A percentile compares a stretch with the other conserved stretches of the same genome.
phyloP scores from a whole-genome alignment of 2,888 invertebrate species.

The Dynastes hyllus region DNA sequence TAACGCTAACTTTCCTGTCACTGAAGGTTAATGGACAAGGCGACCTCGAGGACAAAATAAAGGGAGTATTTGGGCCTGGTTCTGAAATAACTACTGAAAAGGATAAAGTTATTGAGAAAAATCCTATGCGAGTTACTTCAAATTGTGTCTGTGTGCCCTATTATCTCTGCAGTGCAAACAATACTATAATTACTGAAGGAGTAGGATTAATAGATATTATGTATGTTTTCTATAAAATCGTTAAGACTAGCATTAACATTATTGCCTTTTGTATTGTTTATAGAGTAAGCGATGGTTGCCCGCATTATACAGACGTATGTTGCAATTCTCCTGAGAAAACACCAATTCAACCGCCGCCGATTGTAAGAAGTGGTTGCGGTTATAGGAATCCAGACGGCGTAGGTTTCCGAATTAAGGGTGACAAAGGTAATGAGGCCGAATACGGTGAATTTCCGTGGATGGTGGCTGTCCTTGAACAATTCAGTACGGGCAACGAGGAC shows the following conservation, averaged over 20 bases:
- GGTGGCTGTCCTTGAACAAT: conserved; percentile 77
- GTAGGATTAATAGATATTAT: conserved; percentile 84
- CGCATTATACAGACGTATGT: conserved; percentile 75
- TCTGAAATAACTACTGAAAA: not conserved
- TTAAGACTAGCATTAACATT: not conserved
- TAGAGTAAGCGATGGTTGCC: conserved; percentile 67
- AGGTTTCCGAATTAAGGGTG: conserved; percentile 68
- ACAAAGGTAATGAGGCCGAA: conserved; percentile 79
- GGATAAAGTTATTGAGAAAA: not conserved
- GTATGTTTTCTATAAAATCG: conserved; percentile 67
- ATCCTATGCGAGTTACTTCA: not conserved
- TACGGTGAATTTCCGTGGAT: conserved; percentile 93
- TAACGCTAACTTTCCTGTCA: not conserved
- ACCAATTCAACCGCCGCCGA: conserved; percentile 60
- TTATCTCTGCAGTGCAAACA: conserved; percentile 80
- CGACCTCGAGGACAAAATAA: not conserved
- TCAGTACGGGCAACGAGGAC: conserved; percentile 64
- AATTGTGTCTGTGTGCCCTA: conserved; percentile 84
- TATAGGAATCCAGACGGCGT: conserved; percentile 44
- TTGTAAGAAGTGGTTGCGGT: conserved; percentile 77
- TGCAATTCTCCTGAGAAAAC: conserved; percentile 70
- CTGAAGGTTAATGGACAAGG: not conserved
- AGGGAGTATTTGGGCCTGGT: not conserved
- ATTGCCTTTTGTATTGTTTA: not conserved
- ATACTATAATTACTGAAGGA: conserved; percentile 81